phyloP scores from a whole-genome alignment of 1,140 invertebrate genomes.

The Anastrepha obliqua region DNA sequence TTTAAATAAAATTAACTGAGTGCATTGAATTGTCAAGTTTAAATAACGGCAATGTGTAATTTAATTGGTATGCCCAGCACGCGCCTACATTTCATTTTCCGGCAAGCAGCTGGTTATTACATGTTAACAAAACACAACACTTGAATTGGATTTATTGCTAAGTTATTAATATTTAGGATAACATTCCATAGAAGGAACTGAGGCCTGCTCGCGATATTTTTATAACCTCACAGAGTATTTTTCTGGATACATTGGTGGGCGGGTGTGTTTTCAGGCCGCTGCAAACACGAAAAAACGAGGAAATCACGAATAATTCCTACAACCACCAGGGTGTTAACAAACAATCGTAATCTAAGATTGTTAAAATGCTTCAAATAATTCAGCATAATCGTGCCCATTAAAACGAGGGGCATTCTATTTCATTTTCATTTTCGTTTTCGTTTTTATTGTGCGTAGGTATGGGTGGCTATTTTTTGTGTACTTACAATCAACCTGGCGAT shows the following conservation, averaged over 20 bases:
- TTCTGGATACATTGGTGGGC: neutral
- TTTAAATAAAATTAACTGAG: too few relatives aligned
- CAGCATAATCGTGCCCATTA: conserved; percentile 13
- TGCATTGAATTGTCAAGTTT: too few relatives aligned
- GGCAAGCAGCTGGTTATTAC: neutral
- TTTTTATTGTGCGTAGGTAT: neutral
- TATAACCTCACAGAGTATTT: neutral
- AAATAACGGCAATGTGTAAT: too few relatives aligned
- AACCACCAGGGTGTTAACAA: neutral
- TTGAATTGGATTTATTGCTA: conserved; percentile 15
- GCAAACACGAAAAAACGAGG: neutral
- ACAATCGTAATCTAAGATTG: neutral
- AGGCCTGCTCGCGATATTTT: neutral
- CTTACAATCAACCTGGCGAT: conserved; percentile 27
- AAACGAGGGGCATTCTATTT: neutral
- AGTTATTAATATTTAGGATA: conserved; percentile 28
- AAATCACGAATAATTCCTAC: neutral
- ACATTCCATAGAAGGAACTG: neutral
- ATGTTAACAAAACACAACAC: conserved; percentile 11
- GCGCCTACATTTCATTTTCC: neutral
- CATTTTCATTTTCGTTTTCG: neutral
- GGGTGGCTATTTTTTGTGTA: neutral
- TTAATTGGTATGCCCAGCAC: neutral
- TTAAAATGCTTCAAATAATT: conserved; percentile 35
- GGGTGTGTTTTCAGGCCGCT: neutral